These are phyloP conservation scores for Neoseiulus cucumeris DNA, from an alignment of 1,140 invertebrate genomes.

Conservation along the genomic window DNA sequence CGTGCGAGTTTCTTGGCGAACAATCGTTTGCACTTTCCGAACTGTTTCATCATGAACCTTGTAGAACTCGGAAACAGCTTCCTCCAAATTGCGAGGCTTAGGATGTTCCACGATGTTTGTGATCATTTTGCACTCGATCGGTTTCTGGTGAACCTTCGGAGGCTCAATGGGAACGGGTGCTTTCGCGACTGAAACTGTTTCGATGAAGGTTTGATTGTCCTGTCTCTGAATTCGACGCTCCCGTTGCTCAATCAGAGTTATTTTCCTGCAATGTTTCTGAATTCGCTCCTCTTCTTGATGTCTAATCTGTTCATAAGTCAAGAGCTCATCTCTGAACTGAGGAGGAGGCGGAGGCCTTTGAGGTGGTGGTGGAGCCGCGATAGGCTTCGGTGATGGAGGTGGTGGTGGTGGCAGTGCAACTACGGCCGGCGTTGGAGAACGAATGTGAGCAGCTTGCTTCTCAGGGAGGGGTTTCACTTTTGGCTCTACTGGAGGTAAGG, in stretches of 20 bases:
- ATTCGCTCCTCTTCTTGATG: slow-evolving; percentile 1
- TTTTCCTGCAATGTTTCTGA: not conserved
- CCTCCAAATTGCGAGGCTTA: not conserved
- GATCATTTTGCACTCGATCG: not conserved
- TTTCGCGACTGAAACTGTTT: too few species aligned
- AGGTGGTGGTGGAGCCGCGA: slow-evolving; percentile 17
- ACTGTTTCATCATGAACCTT: not conserved
- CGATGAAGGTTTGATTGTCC: too few species aligned
- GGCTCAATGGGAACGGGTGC: too few species aligned
- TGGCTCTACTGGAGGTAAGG: not conserved
- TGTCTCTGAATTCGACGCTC: not conserved
- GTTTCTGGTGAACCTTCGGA: too few species aligned
- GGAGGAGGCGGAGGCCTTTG: slow-evolving; percentile 19
- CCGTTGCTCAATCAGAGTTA: not conserved
- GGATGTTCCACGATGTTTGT: not conserved
- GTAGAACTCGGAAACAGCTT: not conserved
- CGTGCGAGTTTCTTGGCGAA: not conserved
- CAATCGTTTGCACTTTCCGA: not conserved
- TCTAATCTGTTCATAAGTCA: slow-evolving; percentile 7
- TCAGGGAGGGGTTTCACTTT: not conserved
- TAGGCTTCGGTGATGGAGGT: slow-evolving; percentile 22
- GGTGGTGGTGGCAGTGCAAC: slow-evolving; percentile 28
- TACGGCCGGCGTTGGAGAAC: not conserved
- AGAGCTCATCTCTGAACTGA: slow-evolving; percentile 25
- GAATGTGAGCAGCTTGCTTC: not conserved